phyloP scores from a whole-genome alignment of 2,797 vertebrate species.

The Macroramphosus scolopax region DNA sequence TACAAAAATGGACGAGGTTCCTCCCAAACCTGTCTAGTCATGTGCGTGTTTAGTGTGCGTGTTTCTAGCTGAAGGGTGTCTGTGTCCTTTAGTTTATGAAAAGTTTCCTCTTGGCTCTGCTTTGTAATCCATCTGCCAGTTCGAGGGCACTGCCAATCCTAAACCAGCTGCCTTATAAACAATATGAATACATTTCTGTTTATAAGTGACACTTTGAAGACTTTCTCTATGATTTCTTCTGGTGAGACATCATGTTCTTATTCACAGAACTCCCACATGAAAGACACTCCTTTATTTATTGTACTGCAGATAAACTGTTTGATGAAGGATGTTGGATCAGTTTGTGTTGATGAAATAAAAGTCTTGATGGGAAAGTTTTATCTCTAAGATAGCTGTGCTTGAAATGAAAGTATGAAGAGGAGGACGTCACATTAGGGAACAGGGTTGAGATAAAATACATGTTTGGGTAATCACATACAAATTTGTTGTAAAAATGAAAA shows the following conservation, averaged over 20 bases:
- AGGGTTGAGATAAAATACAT: too few relatives aligned
- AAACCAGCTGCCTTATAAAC: slow-evolving; percentile 3
- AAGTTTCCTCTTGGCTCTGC: neutral
- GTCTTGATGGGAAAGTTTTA: neutral
- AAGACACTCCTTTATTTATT: neutral
- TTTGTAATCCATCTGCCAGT: slow-evolving; percentile 28
- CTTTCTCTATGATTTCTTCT: slow-evolving; percentile 10
- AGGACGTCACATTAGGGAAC: too few relatives aligned
- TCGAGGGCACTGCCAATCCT: slow-evolving; percentile 16
- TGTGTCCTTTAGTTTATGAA: slow-evolving; percentile 4
- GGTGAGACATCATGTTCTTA: neutral
- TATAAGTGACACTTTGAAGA: slow-evolving; percentile 13
- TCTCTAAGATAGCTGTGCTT: too few relatives aligned
- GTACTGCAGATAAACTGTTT: slow-evolving; percentile 3
- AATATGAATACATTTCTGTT: too few relatives aligned
- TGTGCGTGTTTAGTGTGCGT: slow-evolving; percentile 1
- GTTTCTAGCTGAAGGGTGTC: slow-evolving; percentile 1
- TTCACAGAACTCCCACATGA: neutral
- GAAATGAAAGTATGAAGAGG: too few relatives aligned
- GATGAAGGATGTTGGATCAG: neutral
- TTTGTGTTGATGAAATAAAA: too few relatives aligned
- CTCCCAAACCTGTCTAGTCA: slow-evolving; percentile 35
- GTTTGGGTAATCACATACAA: too few relatives aligned
- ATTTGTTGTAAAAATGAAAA: too few relatives aligned
- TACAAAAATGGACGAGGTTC: slow-evolving; percentile 1